Evolutionary conservation across 2,888 invertebrate species (phyloP), one percentile per base, ranked within the genome.

Genomic region (Eupithecia tripunctaria): DNA sequence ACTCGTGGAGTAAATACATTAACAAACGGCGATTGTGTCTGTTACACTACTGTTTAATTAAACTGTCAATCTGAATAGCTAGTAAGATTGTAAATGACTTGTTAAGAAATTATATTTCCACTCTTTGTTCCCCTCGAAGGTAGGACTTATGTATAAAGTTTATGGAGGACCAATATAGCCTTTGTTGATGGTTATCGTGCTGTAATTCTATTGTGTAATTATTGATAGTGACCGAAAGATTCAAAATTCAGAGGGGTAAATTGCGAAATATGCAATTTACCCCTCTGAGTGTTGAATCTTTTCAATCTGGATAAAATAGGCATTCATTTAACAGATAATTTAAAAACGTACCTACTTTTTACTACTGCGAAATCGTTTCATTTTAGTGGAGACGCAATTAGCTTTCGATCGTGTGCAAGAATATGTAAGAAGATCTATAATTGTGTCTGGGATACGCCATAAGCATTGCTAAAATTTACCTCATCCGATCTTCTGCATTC

Each of bases 71-170:
- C 47, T 51, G 29, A 59, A 66, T 65, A 36, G 64, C 63, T 60
- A 10, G 73, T 60, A 47, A 70, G 38, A 56, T 41, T 71, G 78
- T 60, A 73, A 75, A 65, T 78, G 78, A 79, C 62, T 76, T 76
- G 74, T 79, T 71, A 72, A 73, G 70, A 68, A 66, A 76, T 75
- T 72, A 74, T 76, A 68, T 73, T 69, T 69, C 71, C 14, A 27
- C n/a, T 70, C 59, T 71, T 75, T 76, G 71, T 76, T 67, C 25
- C 25, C 43, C 59, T 59, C 32, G 72, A 56, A 68, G 73, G 69
- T 62, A 67, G 29, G 70, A 75, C 66, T 76, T 78, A 77, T 79
- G 71, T 74, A 76, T 74, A 78, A 73, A 78, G 74, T 75, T 76
- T 79, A 74, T 59, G 29, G 74, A 76, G 65, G 73, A 75, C 70